Evolutionary conservation across 1,140 invertebrate species (phyloP), one percentile per base, ranked within the genome.

Genomic region (Lithobius niger): DNA sequence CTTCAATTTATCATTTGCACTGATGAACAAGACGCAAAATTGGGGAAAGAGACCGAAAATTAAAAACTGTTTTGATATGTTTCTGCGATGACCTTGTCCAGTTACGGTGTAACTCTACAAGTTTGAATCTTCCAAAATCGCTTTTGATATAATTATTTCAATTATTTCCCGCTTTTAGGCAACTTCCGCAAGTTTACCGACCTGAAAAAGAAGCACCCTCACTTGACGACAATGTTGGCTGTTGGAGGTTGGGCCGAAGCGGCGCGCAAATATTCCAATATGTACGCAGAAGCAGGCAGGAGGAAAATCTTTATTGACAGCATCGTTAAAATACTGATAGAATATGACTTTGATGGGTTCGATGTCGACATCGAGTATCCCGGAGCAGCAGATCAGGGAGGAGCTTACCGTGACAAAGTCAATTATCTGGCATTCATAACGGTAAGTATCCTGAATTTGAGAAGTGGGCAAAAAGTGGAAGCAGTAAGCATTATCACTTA

Each of bases 171-270:
- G n/a, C n/a, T 84, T 2, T 76, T 84, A 4, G 72, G 84, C 59
- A 78, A 77, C 62, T 94, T 87, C 70, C 71, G 71, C n/a, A 86
- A 87, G 61, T 93, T 94, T 65, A 88, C 84, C 0, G 72, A 74
- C 3, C 70, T 94, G 1, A 82, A 80, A 27, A 66, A 76, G 15
- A 82, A 78, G 19, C 77, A 85, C 67, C 86, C 88, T 0, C 66
- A 78, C 19, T 68, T 91, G 10, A 89, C 89, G 67, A 78, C 86
- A 3, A 71, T 79, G 63, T 74, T 92, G 0, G 87, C 88, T 0
- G 83, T 93, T 1, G 88, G 87, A 0, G 66, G 66, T 25, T 67
- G 66, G 66, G 66, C 57, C 19, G 66, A 67, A 48, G 66, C 67
- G 22, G 64, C 65, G 0, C 52, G 60, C 19, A 70, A 69, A 31